These are phyloP conservation scores for Girardinichthys multiradiatus DNA, from an alignment of 2,113 vertebrate species.

Conservation along the genomic window DNA sequence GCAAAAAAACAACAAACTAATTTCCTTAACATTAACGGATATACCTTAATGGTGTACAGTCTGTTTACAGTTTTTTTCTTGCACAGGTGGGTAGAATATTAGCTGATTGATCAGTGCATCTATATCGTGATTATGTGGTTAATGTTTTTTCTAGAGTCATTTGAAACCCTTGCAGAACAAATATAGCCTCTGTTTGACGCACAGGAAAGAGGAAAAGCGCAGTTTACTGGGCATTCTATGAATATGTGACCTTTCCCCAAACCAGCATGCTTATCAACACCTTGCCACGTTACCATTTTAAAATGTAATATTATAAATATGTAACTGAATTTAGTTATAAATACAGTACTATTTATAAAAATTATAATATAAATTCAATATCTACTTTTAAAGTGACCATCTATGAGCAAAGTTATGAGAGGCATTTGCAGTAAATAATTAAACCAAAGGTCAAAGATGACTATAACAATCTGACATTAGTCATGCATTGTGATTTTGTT, in stretches of 20 bases:
- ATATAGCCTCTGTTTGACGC: slow-evolving; percentile 52
- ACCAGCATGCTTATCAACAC: neutral
- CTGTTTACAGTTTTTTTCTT: too few species aligned
- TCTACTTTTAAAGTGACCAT: too few species aligned
- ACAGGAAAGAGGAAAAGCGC: slow-evolving; percentile 75
- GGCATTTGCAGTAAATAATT: neutral
- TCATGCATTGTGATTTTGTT: slow-evolving; percentile 12
- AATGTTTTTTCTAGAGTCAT: neutral
- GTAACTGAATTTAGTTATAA: too few species aligned
- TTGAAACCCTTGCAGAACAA: slow-evolving; percentile 27
- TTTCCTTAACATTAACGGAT: neutral
- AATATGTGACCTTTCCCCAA: slow-evolving; percentile 25
- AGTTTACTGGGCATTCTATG: slow-evolving; percentile 27
- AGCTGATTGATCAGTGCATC: neutral
- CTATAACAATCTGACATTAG: slow-evolving; percentile 9
- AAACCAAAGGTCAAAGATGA: neutral
- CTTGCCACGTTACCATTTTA: neutral
- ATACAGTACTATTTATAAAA: too few species aligned
- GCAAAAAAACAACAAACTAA: neutral
- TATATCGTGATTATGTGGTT: neutral
- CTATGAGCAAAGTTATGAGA: neutral
- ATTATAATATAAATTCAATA: neutral
- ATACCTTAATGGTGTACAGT: too few species aligned
- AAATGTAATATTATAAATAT: neutral
- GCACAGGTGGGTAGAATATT: neutral